phyloP scores from a whole-genome alignment of 2,113 vertebrate genomes.

The Cyanistes caeruleus region DNA sequence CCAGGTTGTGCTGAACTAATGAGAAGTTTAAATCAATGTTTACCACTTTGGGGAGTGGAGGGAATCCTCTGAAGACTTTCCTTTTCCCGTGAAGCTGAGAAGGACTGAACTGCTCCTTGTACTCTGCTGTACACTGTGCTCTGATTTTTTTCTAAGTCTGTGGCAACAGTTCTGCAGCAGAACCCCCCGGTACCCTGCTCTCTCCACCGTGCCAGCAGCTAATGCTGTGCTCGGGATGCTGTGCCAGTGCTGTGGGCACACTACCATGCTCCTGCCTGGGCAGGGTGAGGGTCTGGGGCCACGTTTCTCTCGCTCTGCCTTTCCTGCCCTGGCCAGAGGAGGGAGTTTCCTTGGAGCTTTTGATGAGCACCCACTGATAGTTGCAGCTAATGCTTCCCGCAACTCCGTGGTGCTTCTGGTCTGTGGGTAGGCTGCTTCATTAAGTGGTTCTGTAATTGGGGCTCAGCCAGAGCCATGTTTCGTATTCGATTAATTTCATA shows the following conservation, averaged over 20 bases:
- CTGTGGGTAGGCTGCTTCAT: not conserved
- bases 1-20: not conserved
- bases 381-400: not conserved
- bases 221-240: accelerated
- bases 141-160: not conserved
- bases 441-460: not conserved
- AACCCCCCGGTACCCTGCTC: not conserved
- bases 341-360: not conserved
- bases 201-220: accelerated
- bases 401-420: not conserved
- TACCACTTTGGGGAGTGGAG: not conserved
- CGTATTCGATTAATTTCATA: too few species aligned
- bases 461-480: not conserved
- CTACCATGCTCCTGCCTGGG: accelerated
- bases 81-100: not conserved
- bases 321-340: not conserved
- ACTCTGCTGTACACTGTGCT: accelerated
- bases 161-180: not conserved
- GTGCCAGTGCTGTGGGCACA: not conserved
- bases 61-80: not conserved
- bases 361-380: not conserved
- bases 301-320: accelerated
- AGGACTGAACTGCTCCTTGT: not conserved
- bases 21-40: conserved; percentile 14
- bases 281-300: not conserved